These are phyloP conservation scores for Ormyrus pomaceus DNA, from an alignment of 2,888 invertebrate genomes.

Conservation along the genomic window DNA sequence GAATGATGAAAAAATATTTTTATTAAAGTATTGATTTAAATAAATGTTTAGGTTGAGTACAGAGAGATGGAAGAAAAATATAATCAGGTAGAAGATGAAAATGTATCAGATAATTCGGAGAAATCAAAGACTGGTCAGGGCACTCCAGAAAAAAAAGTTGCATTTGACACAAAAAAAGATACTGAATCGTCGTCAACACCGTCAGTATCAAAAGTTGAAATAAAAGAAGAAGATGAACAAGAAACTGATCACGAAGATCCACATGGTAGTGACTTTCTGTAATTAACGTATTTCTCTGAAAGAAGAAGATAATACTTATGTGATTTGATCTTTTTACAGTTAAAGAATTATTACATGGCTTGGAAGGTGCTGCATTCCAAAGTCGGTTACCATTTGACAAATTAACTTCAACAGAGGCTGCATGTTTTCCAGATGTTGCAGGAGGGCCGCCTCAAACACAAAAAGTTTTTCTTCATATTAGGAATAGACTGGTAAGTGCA, in stretches of 20 bases:
- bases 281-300: too few species aligned
- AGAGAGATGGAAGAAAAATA: conserved; percentile 84
- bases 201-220: conserved; percentile 75
- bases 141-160: conserved; percentile 70
- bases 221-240: conserved; percentile 77
- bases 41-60: conserved; percentile 78
- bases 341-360: conserved; percentile 76
- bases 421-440: conserved; percentile 94
- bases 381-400: conserved; percentile 96
- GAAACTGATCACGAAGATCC: conserved; percentile 84
- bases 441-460: conserved; percentile 88
- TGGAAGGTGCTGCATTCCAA: conserved; percentile 96
- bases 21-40: conserved; percentile 6
- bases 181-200: conserved; percentile 77
- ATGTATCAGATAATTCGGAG: conserved; percentile 81
- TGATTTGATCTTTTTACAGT: conserved; percentile 60
- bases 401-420: conserved; percentile 94
- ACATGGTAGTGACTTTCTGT: conserved; percentile 70
- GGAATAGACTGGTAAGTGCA: conserved; percentile 85
- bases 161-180: conserved; percentile 78
- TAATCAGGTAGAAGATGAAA: conserved; percentile 80
- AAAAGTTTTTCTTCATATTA: conserved; percentile 92
- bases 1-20: conserved; percentile 41
- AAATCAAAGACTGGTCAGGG: conserved; percentile 78
- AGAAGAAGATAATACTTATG: background rate